Percentiles rank a stretch among this genome's conserved stretches.
Evolutionary conservation across 2,888 invertebrate species (phyloP).

Genomic region (Neoascia interrupta): DNA sequence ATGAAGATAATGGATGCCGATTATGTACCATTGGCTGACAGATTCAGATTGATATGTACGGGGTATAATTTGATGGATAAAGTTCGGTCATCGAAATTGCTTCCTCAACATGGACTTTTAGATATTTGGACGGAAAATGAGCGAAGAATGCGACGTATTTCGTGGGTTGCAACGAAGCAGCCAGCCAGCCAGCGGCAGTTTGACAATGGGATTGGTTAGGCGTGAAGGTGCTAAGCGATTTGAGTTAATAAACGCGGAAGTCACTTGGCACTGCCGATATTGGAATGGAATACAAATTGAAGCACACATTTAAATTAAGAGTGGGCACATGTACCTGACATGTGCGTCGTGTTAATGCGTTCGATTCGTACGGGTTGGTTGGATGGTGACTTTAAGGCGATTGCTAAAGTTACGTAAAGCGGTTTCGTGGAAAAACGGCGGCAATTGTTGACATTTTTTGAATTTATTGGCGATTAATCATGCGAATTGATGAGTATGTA

Average conservation of each 20-base stretch:
- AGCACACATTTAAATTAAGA: not conserved
- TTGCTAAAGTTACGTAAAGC: slow-evolving; percentile 44
- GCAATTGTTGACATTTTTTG: not conserved
- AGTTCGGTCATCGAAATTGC: no score
- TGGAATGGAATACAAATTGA: slow-evolving; percentile 53
- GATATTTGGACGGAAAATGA: no score
- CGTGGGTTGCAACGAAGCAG: slow-evolving; percentile 10
- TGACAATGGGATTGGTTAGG: slow-evolving; percentile 31
- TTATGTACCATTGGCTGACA: slow-evolving; percentile 4
- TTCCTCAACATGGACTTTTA: no score
- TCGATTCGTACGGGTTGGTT: not conserved
- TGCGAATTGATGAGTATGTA: no score
- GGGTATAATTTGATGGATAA: no score
- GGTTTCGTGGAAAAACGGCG: not conserved
- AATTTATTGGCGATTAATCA: slow-evolving; percentile 32
- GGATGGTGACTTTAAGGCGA: slow-evolving; percentile 52
- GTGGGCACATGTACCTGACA: not conserved
- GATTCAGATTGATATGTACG: slow-evolving; percentile 19
- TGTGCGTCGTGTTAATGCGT: not conserved
- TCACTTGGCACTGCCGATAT: slow-evolving; percentile 14
- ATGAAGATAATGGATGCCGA: not conserved
- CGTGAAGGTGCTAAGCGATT: slow-evolving; percentile 60
- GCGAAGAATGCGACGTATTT: no score
- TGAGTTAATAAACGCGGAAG: slow-evolving; percentile 56
- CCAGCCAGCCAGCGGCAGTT: no score